Evolutionary conservation across 2,113 vertebrate genomes (phyloP).

Genomic region (Hemibagrus wyckioides): DNA sequence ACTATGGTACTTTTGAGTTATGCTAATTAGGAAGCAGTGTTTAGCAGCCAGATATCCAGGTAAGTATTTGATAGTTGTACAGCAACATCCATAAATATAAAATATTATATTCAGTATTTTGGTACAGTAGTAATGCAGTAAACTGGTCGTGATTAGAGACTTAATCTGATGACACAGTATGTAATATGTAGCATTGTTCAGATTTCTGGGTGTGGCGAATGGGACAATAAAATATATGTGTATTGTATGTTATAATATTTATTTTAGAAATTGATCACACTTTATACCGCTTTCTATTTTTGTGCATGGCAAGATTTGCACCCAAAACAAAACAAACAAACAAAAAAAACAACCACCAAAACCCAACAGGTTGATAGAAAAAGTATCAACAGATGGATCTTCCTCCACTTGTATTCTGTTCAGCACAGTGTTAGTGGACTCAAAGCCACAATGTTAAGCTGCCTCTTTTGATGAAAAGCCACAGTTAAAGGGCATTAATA

Average conservation of each 20-base stretch:
- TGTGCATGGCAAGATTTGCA: background rate
- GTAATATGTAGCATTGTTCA: background rate
- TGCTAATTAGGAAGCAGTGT: background rate
- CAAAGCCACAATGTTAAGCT: background rate
- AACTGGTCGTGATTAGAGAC: background rate
- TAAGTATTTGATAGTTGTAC: background rate
- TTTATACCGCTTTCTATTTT: background rate
- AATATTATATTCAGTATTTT: background rate
- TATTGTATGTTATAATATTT: background rate
- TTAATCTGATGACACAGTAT: background rate
- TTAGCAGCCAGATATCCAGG: background rate
- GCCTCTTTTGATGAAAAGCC: background rate
- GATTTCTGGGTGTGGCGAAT: background rate
- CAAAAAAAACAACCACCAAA: background rate
- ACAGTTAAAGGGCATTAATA: slow-evolving; percentile 35
- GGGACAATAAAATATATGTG: background rate
- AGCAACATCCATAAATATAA: background rate
- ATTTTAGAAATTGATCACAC: background rate
- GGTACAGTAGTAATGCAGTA: background rate
- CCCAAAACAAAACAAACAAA: background rate
- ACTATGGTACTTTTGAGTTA: background rate
- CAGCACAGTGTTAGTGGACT: background rate
- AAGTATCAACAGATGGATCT: slow-evolving; percentile 7
- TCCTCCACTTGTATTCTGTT: background rate
- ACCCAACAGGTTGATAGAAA: background rate